These are phyloP conservation scores for Sebastolobus altivelis DNA, from an alignment of 2,797 vertebrate genomes.

Conservation along the genomic window DNA sequence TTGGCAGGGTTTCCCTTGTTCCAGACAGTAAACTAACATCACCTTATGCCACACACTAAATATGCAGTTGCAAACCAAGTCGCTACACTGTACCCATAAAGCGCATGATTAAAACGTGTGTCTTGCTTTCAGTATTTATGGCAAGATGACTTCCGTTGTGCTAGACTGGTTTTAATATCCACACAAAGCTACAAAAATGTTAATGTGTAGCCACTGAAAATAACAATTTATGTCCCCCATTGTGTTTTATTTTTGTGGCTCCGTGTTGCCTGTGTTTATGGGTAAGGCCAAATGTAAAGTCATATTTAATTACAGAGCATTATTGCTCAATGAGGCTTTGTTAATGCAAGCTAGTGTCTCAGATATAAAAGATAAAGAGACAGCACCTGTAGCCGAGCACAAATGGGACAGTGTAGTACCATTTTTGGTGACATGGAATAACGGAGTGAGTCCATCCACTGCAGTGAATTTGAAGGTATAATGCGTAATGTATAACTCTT, in stretches of 20 bases:
- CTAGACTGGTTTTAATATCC: constrained; percentile 64
- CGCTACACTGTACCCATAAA: constrained; percentile 36
- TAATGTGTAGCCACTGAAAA: constrained; percentile 57
- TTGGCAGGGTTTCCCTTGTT: constrained; percentile 39
- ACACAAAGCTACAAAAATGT: constrained; percentile 63
- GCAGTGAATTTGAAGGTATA: constrained; percentile 1
- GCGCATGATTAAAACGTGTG: constrained; percentile 62
- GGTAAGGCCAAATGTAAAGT: constrained; percentile 71
- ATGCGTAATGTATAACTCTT: neutral
- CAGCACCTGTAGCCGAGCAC: constrained; percentile 50
- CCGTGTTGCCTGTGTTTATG: constrained; percentile 58
- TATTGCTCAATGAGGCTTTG: constrained; percentile 70
- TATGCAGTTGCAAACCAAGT: constrained; percentile 52
- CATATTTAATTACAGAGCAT: constrained; percentile 69
- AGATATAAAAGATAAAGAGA: constrained; percentile 62
- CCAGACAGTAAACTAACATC: constrained; percentile 36
- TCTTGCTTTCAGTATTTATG: constrained; percentile 56
- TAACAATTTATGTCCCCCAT: constrained; percentile 58
- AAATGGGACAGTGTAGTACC: constrained; percentile 25
- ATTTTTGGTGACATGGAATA: constrained; percentile 11
- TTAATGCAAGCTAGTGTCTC: constrained; percentile 58
- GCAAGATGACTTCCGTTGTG: constrained; percentile 56
- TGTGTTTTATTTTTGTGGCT: constrained; percentile 57
- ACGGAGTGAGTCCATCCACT: constrained; percentile 13
- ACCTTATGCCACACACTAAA: constrained; percentile 47